Evolutionary conservation across 2,113 vertebrate genomes (phyloP), one percentile per base, ranked within the genome.

Genomic region (Macquaria australasica): DNA sequence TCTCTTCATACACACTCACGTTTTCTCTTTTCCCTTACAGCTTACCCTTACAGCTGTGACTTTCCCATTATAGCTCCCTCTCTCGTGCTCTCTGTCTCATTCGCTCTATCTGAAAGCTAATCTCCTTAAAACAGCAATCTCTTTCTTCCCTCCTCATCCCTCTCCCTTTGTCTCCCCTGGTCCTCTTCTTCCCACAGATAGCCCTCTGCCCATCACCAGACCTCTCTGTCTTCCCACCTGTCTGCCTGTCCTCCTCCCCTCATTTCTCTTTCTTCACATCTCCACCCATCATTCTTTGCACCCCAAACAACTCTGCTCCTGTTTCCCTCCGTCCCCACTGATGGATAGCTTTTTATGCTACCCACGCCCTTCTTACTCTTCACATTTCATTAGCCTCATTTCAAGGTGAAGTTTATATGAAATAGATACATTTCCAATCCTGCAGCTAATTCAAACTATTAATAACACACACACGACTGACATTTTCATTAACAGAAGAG

Each of bases 151-250:
- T 18, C 80, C 77, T 85, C 89, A 70, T 73, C 75, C 43, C 34
- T 81, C 73, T 88, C 70, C 59, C 80, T 83, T 87, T 81, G 81
- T 87, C 86, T 91, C 86, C 63, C 39, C 71, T 11, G 39, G 79
- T 66, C 74, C 72, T 74, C 58, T 81, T 83, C 81, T 87, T 82
- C 73, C 63, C 53, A 14, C 75, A 78, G 81, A 90, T 63, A 60
- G 81, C 77, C 79, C 84, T 84, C 77, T 90, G 83, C 68, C 79
- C 86, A 79, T 90, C 70, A 79, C 64, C 69, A 90, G 64, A 87
- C 86, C 91, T 88, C 82, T 93, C 88, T 28, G 79, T 93, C 93
- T 92, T 86, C 71, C 62, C 76, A 75, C 90, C 83, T 84, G 88
- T 91, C 89, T 60, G 25, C 66, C 81, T 41, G 60, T 70, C 75